Evolutionary conservation across 1,140 invertebrate genomes (phyloP), one percentile per base, ranked within the genome.

Genomic region (Pseudomyrmex pallidus): DNA sequence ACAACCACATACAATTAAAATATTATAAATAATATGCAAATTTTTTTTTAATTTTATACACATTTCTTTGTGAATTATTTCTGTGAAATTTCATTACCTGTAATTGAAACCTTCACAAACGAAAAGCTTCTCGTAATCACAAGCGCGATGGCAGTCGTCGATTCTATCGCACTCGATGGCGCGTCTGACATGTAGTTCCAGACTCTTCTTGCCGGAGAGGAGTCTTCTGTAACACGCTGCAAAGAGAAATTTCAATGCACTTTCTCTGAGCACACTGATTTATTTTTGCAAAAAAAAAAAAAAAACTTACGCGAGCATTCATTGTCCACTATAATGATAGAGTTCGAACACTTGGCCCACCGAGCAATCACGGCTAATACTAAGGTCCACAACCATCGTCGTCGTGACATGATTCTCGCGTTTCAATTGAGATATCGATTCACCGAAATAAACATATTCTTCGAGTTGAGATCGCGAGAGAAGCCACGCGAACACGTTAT

Each of bases 21-120:
- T 59, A 35, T 35, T 44, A 48, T 13, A 2, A 48, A 63, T 74
- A 44, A 50, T 25, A 17, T 63, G 2, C 2, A 48, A 22, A 74
- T 22, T 25, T 54, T 52, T 44, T 10, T 46, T 22, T 17, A 22
- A 1, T 76, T 25, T 22, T 12, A 50, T 12, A 56, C 25, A 46
- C 68, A 17, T 17, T 20, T 13, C 35, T 35, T 3, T 7, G 35
- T 35, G 35, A 35, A 35, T 35, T 35, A 4, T 35, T 35, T 35
- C 35, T 35, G 35, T 35, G 7, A 25, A 63, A 22, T 48, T 0
- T 44, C 17, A 91, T 92, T 94, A 97, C 96, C 96, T 96, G 93
- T 97, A 97, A 93, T 97, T 97, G 90, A 97, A 98, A 82, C 97
- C 97, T 93, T 97, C 96, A 90, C 97, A 98, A 78, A 95, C 95